Evolutionary conservation across 2,113 vertebrate genomes (phyloP).

Genomic region (Mellivora capensis): DNA sequence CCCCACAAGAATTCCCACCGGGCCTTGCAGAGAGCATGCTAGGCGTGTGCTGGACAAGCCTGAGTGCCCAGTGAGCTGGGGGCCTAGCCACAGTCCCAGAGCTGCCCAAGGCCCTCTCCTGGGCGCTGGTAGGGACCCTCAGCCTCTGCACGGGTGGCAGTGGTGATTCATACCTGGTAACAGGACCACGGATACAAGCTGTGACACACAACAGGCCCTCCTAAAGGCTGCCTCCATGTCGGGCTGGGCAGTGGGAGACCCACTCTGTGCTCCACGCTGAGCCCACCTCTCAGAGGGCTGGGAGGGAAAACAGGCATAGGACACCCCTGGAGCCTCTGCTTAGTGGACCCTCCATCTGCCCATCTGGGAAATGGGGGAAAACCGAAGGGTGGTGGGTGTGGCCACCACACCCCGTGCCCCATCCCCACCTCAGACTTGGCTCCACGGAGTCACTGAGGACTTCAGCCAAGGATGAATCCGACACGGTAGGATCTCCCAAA

Average conservation of each 20-base stretch:
- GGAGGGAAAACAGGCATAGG: background rate
- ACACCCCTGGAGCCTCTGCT: background rate
- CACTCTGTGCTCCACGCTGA: background rate
- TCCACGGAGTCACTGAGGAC: background rate
- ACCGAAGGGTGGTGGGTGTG: fast-evolving
- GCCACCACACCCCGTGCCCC: fast-evolving
- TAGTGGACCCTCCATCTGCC: background rate
- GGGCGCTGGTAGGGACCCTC: too few relatives aligned
- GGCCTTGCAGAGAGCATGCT: background rate
- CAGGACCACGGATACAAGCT: background rate
- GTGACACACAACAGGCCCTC: background rate
- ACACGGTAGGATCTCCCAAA: fast-evolving
- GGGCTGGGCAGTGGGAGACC: too few relatives aligned
- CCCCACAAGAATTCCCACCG: background rate
- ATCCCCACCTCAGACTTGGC: background rate
- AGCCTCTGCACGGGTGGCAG: fast-evolving
- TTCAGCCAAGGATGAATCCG: background rate
- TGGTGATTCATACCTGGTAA: fast-evolving
- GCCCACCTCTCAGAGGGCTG: background rate
- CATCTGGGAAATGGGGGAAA: background rate
- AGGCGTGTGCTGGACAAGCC: fast-evolving
- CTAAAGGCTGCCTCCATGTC: background rate
- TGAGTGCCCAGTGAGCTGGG: background rate
- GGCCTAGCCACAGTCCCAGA: fast-evolving
- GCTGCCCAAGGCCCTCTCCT: background rate